Conservation (phyloP, 2,888 invertebrate genomes). For the Pachydiplax longipennis region DNA sequence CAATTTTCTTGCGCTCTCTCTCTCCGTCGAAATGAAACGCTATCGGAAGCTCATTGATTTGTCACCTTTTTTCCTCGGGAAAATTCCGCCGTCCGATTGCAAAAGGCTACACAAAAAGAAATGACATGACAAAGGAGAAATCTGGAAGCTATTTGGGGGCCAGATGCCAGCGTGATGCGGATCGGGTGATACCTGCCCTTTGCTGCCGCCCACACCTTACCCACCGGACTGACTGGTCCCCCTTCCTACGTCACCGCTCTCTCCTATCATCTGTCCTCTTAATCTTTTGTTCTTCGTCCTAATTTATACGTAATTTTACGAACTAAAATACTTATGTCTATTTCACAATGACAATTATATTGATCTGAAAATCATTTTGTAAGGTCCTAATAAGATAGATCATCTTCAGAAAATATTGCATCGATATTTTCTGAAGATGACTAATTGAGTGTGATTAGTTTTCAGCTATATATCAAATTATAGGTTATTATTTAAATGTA, state of each 20-base stretch:
- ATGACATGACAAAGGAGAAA: neutral
- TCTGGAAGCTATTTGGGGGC: neutral
- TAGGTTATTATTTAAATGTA: no score
- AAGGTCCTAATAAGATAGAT: no score
- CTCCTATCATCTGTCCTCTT: neutral
- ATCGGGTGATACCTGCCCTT: neutral
- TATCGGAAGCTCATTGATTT: neutral
- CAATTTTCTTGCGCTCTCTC: neutral
- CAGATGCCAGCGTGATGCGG: neutral
- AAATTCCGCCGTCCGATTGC: neutral
- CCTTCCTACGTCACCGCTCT: neutral
- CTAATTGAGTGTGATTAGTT: no score
- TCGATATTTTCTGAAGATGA: no score
- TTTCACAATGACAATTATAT: no score
- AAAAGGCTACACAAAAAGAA: neutral
- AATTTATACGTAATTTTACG: no score
- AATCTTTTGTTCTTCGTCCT: no score
- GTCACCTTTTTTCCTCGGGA: neutral
- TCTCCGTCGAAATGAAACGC: neutral
- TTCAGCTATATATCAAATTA: no score
- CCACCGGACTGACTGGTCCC: neutral
- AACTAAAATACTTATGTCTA: no score
- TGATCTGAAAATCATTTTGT: no score
- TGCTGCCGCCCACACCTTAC: neutral
- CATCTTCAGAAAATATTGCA: no score